Evolutionary conservation across 1,140 invertebrate species (phyloP).

Genomic region (Rhagoletis pomonella): DNA sequence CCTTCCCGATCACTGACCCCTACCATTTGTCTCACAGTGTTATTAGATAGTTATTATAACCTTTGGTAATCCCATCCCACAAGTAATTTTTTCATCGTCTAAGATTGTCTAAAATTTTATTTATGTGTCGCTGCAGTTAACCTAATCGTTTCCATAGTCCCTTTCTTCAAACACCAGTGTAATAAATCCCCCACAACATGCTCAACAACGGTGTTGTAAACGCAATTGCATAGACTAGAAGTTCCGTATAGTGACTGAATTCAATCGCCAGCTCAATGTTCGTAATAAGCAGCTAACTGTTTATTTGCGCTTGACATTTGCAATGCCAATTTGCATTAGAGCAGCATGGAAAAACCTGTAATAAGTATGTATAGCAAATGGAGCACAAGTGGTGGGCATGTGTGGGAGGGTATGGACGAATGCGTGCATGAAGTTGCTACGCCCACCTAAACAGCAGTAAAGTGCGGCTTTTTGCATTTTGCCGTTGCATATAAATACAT

Average conservation of each 20-base stretch:
- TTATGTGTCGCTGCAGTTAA: too few relatives aligned
- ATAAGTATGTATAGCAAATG: not conserved
- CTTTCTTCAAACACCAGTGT: too few relatives aligned
- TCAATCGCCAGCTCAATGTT: not conserved
- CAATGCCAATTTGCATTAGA: conserved; percentile 16
- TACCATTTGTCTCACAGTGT: too few relatives aligned
- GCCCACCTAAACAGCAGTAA: conserved; percentile 24
- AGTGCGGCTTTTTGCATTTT: not conserved
- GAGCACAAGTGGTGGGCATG: not conserved
- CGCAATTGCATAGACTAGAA: not conserved
- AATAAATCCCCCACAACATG: too few relatives aligned
- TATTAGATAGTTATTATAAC: too few relatives aligned
- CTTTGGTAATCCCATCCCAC: too few relatives aligned
- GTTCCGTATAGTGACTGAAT: not conserved
- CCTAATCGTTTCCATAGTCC: too few relatives aligned
- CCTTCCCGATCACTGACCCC: too few relatives aligned
- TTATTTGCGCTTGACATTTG: not conserved
- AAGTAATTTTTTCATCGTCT: too few relatives aligned
- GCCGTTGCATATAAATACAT: too few relatives aligned
- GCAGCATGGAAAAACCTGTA: conserved; percentile 21
- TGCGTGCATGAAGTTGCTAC: not conserved
- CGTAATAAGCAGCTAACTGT: conserved; percentile 26
- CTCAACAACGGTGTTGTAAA: too few relatives aligned
- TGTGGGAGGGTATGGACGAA: not conserved
- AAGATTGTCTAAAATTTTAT: too few relatives aligned